A percentile compares a stretch with the other conserved stretches of the same genome.
Conservation (phyloP, 2,113 vertebrate genomes). For the Psilopsiagon aymara region DNA sequence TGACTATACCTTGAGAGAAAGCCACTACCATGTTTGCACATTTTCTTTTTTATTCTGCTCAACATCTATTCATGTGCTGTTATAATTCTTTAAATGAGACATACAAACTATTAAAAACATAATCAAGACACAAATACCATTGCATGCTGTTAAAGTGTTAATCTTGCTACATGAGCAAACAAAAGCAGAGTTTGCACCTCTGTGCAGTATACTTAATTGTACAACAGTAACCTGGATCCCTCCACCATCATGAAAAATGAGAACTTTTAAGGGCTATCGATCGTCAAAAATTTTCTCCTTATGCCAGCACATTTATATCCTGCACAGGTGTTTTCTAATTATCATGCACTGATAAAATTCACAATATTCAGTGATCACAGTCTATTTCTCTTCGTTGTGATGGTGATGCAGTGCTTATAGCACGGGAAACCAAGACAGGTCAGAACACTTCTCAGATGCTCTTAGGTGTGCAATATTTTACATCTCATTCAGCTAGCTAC, state of each 20-base stretch:
- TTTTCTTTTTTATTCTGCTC: neutral
- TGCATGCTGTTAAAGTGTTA: neutral
- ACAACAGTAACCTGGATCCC: neutral
- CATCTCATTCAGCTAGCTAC: neutral
- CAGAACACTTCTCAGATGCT: neutral
- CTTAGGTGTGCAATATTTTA: neutral
- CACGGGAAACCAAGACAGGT: neutral
- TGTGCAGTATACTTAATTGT: neutral
- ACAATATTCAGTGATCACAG: neutral
- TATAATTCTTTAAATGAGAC: neutral
- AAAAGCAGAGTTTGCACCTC: neutral
- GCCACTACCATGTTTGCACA: neutral
- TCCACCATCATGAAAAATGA: conserved; percentile 39
- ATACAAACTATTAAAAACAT: neutral
- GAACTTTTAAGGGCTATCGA: conserved; percentile 48
- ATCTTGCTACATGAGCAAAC: neutral
- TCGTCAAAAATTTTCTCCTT: conserved; percentile 30
- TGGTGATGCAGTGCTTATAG: neutral
- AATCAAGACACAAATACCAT: neutral
- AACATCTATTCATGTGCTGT: neutral
- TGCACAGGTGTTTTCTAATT: conserved; percentile 34
- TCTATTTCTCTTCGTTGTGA: neutral
- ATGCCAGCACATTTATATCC: conserved; percentile 9
- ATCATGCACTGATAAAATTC: neutral
- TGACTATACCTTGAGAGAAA: neutral